Percentiles rank a stretch among this genome's conserved stretches.
Evolutionary conservation across 2,113 vertebrate genomes (phyloP).

Genomic region (Trematocara nigrifrons): DNA sequence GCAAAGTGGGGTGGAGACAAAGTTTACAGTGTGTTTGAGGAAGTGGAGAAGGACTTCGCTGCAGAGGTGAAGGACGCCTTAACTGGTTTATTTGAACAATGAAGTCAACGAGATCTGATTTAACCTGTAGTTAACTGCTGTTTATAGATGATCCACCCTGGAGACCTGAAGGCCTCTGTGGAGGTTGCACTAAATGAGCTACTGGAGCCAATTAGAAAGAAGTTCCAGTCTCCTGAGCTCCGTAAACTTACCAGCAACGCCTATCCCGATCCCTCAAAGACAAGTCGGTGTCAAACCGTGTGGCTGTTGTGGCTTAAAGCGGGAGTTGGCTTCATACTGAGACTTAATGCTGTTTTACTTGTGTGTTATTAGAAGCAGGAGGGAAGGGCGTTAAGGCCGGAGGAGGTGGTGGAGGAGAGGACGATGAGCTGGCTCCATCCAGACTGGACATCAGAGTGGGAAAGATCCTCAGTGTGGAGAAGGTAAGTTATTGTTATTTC

Average conservation of each 20-base stretch:
- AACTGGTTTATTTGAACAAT: neutral
- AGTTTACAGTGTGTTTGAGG: constrained; percentile 79
- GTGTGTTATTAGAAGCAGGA: constrained; percentile 69
- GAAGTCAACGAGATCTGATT: neutral
- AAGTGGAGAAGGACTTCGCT: constrained; percentile 90
- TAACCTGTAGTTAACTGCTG: neutral
- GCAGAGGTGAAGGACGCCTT: constrained; percentile 75
- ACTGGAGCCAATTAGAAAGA: constrained; percentile 92
- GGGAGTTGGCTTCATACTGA: neutral
- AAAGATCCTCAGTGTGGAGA: constrained; percentile 86
- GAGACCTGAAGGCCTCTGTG: constrained; percentile 92
- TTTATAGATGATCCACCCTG: constrained; percentile 84
- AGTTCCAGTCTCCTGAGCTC: constrained; percentile 83
- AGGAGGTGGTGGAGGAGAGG: constrained; percentile 66
- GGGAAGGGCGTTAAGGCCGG: constrained; percentile 75
- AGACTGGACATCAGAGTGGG: constrained; percentile 92
- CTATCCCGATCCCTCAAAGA: constrained; percentile 83
- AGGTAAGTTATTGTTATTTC: constrained; percentile 65
- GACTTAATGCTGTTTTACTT: neutral
- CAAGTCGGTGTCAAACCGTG: constrained; percentile 74
- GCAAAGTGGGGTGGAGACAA: constrained; percentile 94
- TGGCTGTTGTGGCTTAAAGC: neutral
- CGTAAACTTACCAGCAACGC: constrained; percentile 81
- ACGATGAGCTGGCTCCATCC: constrained; percentile 81
- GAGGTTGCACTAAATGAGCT: constrained; percentile 87